Evolutionary conservation across 2,797 vertebrate species (phyloP).

Genomic region (Mareca strepera): DNA sequence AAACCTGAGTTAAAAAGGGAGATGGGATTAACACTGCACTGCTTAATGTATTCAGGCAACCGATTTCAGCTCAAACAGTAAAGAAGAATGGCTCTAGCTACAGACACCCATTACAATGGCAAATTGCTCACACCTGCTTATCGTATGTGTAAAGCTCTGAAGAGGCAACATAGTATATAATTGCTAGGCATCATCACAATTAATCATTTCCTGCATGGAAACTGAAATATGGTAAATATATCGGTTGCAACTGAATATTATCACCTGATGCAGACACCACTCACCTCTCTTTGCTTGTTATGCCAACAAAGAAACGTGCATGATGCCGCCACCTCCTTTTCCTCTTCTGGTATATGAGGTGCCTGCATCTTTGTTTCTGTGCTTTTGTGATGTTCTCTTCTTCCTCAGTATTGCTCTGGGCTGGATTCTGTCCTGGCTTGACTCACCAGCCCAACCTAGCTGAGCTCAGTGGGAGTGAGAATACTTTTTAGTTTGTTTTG

Average conservation of each 20-base stretch:
- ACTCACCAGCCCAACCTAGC: not conserved
- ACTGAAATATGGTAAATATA: slow-evolving; percentile 43
- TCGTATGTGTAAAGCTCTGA: not conserved
- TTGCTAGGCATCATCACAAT: slow-evolving; percentile 39
- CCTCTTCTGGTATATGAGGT: not conserved
- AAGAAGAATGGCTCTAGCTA: slow-evolving; percentile 43
- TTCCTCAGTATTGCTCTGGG: not conserved
- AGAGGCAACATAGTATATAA: slow-evolving; percentile 25
- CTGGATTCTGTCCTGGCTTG: not conserved
- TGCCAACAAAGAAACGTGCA: not conserved
- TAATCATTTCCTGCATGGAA: slow-evolving; percentile 46
- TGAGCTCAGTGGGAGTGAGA: not conserved
- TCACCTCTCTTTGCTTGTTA: not conserved
- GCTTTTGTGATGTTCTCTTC: not conserved
- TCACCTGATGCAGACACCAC: slow-evolving; percentile 16
- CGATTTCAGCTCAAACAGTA: slow-evolving; percentile 17
- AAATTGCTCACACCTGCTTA: slow-evolving; percentile 64
- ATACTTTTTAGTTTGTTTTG: not conserved
- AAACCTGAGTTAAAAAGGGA: not conserved
- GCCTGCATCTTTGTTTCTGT: not conserved
- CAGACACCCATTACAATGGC: slow-evolving; percentile 14
- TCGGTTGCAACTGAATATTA: slow-evolving; percentile 55
- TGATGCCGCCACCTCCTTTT: not conserved
- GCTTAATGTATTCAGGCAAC: slow-evolving; percentile 28
- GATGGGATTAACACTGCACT: not conserved